Evolutionary conservation across 1,140 invertebrate species (phyloP), one percentile per base, ranked within the genome.

Genomic region (Lethrus apterus): DNA sequence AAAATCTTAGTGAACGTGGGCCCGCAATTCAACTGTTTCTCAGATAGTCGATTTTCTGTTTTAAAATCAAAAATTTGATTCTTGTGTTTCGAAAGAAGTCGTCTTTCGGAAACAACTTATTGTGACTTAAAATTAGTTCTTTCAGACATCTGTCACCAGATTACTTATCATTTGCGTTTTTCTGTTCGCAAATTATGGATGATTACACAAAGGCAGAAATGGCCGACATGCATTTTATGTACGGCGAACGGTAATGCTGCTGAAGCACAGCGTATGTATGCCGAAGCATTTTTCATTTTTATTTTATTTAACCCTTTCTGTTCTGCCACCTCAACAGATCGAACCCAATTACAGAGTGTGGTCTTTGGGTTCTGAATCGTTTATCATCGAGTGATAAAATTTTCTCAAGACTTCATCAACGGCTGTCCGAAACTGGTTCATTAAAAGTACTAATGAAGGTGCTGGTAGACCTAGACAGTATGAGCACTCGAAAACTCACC

Each of bases 151-250:
- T 33, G 32, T 33, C 14, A n/a, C 17, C 2, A 33, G 14, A 33
- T 33, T 33, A n/a, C n/a, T n/a, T 15, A 33, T 33, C 10, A 33
- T 29, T 29, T 29, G 26, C 2, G 26, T 29, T 29, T 29, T 29
- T 29, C 13, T 4, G 26, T 29, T 36, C 17, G 17, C 34, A 36
- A 36, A 36, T 36, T 11, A 46, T 34, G 11, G 4, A 43, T 10
- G 10, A 15, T 10, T 30, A 26, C 40, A 38, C 24, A 41, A 48
- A 41, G 26, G 46, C 35, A 24, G 46, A 41, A 41, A 48, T 48
- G 46, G 19, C 46, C 17, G 35, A 41, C 18, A 48, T 48, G 21
- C 46, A 48, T 38, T 48, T 41, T 20, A 44, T 34, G 15, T 43
- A 48, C 26, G 32, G 38, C 29, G 21, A 42, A 48, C 34, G 46